phyloP scores from a whole-genome alignment of 2,888 invertebrate genomes.

The Ornithoptera priamus region DNA sequence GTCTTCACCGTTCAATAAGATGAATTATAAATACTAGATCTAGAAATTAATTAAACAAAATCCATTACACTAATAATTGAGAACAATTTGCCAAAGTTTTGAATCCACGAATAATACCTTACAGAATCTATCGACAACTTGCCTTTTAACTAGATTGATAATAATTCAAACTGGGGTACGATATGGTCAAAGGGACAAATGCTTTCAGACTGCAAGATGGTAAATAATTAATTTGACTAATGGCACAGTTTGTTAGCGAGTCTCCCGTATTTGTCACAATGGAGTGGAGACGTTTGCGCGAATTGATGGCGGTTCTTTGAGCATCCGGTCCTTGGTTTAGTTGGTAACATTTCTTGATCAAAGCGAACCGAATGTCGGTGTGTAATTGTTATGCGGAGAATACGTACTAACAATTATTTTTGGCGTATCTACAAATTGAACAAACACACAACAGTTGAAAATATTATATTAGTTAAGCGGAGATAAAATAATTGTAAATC shows the following conservation, averaged over 20 bases:
- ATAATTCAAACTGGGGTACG: constrained; percentile 48
- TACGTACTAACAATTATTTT: constrained; percentile 14
- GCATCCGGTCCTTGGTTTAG: constrained; percentile 31
- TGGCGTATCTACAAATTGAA: not conserved
- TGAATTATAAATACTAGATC: not conserved
- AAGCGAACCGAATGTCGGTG: constrained; percentile 11
- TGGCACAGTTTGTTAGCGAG: constrained; percentile 67
- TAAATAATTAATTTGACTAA: constrained; percentile 79
- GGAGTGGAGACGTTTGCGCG: constrained; percentile 34
- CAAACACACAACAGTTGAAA: not conserved
- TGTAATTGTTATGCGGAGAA: constrained; percentile 12
- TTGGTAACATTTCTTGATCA: constrained; percentile 20
- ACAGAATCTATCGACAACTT: constrained; percentile 53
- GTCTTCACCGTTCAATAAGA: not conserved
- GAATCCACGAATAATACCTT: constrained; percentile 33
- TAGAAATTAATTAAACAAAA: not conserved
- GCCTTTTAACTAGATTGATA: constrained; percentile 64
- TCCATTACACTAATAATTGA: constrained; percentile 4
- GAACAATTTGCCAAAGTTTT: constrained; percentile 26
- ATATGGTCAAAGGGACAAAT: constrained; percentile 72
- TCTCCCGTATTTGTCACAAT: constrained; percentile 65
- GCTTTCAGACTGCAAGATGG: constrained; percentile 55
- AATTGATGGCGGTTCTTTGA: constrained; percentile 46
- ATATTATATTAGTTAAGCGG: not conserved
- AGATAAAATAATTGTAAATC: no score